Evolutionary conservation across 2,888 invertebrate genomes (phyloP), one percentile per base, ranked within the genome.

Genomic region (Oscheius sp.): DNA sequence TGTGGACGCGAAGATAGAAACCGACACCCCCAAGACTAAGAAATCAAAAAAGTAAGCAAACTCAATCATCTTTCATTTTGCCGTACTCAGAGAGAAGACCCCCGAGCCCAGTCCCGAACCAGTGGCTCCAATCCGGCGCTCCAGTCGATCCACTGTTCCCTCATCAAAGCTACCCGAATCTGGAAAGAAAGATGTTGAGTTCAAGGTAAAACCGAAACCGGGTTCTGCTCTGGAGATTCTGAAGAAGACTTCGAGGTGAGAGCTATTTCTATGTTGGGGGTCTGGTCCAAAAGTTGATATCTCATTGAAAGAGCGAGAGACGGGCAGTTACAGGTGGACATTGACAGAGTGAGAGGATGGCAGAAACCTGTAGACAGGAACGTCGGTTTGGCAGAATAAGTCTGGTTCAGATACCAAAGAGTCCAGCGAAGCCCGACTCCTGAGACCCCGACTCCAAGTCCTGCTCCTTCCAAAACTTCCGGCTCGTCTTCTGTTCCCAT

Each of bases 161-260:
- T 58, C 58, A 2, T 11, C 35, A 2, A 58, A 58, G 33, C 58
- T 29, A 11, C 4, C 29, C 3, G 33, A 58, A n/a, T n/a, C 21
- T 21, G 21, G 21, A 11, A 11, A 58, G 58, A 53, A 53, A 29
- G 53, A 53, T 2, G 10, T 4, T 9, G 53, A 53, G n/a, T 55
- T 68, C 42, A 68, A n/a, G 2, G n/a, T 68, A 3, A 68, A 68
- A 13, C 53, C 66, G 33, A 66, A 66, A 29, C 68, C 68, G n/a
- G 68, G 68, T 7, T 55, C 55, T 37, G 68, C 68, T 13, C 37
- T 68, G 53, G 68, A 53, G 21, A 68, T 68, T 37, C 9, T 53
- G 53, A 68, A 68, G 42, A 68, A 68, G 10, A 37, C 68, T n/a
- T 37, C 68, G 7, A 32, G 10, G 68, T 68, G 7, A 2, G 29